Percentiles rank a stretch among this genome's conserved stretches.
phyloP scores from a whole-genome alignment of 1,140 invertebrate genomes.

The Subanguina moxae region DNA sequence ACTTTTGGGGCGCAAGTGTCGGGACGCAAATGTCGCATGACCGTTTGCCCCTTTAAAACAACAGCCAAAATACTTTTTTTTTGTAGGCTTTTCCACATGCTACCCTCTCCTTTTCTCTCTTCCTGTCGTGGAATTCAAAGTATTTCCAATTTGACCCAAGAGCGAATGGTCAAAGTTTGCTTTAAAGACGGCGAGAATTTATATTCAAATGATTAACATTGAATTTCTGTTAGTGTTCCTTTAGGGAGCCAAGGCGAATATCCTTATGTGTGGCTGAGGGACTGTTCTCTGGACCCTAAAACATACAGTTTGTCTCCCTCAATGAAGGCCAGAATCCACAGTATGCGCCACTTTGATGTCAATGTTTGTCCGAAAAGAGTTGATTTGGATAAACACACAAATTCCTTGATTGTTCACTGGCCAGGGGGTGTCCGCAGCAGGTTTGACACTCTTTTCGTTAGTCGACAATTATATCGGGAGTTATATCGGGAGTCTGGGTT shows the following conservation, averaged over 20 bases:
- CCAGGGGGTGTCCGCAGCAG: conserved; percentile 23
- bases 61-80: no score
- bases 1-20: no score
- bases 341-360: conserved; percentile 50
- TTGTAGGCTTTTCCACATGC: no score
- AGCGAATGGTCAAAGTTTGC: not conserved
- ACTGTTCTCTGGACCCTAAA: conserved; percentile 43
- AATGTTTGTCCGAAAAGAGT: conserved; percentile 17
- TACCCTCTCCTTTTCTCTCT: not conserved
- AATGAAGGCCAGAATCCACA: conserved; percentile 47
- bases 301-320: conserved; percentile 47
- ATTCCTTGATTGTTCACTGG: conserved; percentile 24
- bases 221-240: not conserved
- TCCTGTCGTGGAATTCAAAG: conserved; percentile 1
- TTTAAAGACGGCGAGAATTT: conserved; percentile 14
- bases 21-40: no score
- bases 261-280: conserved; percentile 53
- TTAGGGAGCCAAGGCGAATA: conserved; percentile 39
- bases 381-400: not conserved
- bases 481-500: no score
- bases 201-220: conserved; percentile 4
- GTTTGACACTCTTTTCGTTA: conserved; percentile 13
- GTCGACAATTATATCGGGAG: no score
- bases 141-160: conserved; percentile 6
- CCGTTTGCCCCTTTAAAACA: no score